These are phyloP conservation scores for Polyodon spathula DNA, from an alignment of 2,113 vertebrate genomes.

Conservation along the genomic window DNA sequence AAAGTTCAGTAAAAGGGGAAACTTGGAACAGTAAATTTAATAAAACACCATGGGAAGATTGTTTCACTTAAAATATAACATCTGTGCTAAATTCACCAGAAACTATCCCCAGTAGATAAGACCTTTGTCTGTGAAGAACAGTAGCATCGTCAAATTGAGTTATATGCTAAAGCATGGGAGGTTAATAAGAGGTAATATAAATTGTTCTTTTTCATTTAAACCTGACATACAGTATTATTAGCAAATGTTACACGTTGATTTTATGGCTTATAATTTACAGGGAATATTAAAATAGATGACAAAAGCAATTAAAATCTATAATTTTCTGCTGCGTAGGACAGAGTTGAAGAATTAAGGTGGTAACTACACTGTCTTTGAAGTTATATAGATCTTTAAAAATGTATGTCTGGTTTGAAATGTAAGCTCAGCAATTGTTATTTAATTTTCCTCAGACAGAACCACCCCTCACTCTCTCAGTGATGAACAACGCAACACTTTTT, in stretches of 20 bases:
- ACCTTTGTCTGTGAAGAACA: slow-evolving; percentile 6
- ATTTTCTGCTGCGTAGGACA: slow-evolving; percentile 28
- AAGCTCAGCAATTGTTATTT: slow-evolving; percentile 1
- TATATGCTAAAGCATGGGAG: slow-evolving; percentile 34
- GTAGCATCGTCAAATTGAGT: slow-evolving; percentile 22
- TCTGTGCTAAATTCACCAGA: background rate
- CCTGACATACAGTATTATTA: slow-evolving; percentile 40
- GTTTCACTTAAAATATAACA: background rate
- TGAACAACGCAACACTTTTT: no score
- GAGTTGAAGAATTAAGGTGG: slow-evolving; percentile 18
- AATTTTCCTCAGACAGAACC: no score
- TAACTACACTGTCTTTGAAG: slow-evolving; percentile 24
- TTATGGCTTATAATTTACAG: slow-evolving; percentile 37
- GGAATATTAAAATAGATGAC: slow-evolving; percentile 36
- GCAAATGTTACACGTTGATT: slow-evolving; percentile 25
- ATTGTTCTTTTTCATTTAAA: slow-evolving; percentile 44
- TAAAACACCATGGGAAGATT: no score
- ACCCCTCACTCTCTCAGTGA: no score
- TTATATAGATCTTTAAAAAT: slow-evolving; percentile 11
- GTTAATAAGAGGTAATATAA: slow-evolving; percentile 46
- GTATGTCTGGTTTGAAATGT: slow-evolving; percentile 10
- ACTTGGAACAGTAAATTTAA: no score
- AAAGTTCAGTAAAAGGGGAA: no score
- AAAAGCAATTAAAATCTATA: slow-evolving; percentile 41
- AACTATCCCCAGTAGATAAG: background rate